A percentile compares a stretch with the other conserved stretches of the same genome.
Evolutionary conservation across 2,113 vertebrate species (phyloP).

Genomic region (Carollia perspicillata): DNA sequence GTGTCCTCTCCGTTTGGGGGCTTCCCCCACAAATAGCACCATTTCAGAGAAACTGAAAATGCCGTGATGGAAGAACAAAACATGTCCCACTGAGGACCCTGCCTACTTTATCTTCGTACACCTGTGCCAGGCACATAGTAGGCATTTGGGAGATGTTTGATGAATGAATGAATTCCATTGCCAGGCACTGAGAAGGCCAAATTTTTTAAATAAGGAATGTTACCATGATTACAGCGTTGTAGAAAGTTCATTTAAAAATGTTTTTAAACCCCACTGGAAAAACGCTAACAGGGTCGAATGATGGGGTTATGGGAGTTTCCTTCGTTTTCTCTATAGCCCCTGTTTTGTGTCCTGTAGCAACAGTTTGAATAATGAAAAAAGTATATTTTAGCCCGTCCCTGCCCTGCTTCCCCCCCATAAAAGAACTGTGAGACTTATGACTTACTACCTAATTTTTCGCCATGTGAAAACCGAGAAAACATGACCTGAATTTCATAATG

Average conservation of each 20-base stretch:
- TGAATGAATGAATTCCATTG: not conserved
- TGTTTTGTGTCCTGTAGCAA: not conserved
- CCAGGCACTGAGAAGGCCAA: not conserved
- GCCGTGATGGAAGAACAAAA: not conserved
- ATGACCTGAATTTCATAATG: not conserved
- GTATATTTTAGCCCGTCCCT: not conserved
- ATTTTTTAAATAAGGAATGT: not conserved
- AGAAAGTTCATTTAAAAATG: not conserved
- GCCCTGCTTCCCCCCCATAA: not conserved
- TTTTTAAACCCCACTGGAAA: not conserved
- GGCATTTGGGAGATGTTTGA: not conserved
- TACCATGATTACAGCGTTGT: not conserved
- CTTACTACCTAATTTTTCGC: not conserved
- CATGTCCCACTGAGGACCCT: not conserved
- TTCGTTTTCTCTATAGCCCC: not conserved
- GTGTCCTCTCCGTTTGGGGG: not conserved
- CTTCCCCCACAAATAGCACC: not conserved
- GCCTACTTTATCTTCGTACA: not conserved
- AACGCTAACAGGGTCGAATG: not conserved
- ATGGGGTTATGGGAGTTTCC: not conserved
- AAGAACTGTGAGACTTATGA: slow-evolving; percentile 24
- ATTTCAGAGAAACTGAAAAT: not conserved
- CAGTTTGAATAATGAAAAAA: not conserved
- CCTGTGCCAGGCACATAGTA: not conserved
- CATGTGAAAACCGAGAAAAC: slow-evolving; percentile 19